Evolutionary conservation across 35 echinoderm and acorn worm species (phyloP).

Genomic region (Apostichopus californicus): DNA sequence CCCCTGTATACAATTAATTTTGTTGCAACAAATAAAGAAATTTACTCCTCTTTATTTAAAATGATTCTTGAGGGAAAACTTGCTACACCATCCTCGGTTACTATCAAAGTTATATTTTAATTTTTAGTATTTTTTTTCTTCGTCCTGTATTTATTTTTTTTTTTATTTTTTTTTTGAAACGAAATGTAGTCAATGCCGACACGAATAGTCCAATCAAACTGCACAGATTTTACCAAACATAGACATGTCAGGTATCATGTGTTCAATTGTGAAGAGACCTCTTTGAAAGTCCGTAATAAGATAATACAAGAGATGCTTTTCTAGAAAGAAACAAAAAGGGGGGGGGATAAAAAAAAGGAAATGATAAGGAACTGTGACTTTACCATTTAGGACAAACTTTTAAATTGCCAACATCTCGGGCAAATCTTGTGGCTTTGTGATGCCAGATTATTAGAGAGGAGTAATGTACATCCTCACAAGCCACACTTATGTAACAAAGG

Average conservation of each 20-base stretch:
- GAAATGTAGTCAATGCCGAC: background rate
- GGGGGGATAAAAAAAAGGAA: background rate
- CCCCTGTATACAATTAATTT: no score
- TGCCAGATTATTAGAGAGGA: background rate
- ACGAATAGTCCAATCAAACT: background rate
- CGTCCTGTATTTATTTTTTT: no score
- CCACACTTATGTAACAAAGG: background rate
- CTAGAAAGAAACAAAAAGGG: background rate
- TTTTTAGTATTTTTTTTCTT: no score
- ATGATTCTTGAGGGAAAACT: no score
- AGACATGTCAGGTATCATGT: background rate
- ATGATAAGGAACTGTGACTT: constrained; percentile 1
- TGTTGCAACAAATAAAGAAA: no score
- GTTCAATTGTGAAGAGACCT: background rate
- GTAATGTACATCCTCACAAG: background rate
- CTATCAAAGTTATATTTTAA: no score
- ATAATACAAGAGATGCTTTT: background rate
- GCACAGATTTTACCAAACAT: background rate
- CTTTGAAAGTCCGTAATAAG: background rate
- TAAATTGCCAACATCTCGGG: background rate
- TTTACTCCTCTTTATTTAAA: no score
- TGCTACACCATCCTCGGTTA: no score
- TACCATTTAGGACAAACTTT: constrained; percentile 4
- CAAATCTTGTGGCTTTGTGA: background rate
- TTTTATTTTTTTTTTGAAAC: no score